Conservation (phyloP, 2,113 vertebrate species). For the Dipodomys ordii region DNA sequence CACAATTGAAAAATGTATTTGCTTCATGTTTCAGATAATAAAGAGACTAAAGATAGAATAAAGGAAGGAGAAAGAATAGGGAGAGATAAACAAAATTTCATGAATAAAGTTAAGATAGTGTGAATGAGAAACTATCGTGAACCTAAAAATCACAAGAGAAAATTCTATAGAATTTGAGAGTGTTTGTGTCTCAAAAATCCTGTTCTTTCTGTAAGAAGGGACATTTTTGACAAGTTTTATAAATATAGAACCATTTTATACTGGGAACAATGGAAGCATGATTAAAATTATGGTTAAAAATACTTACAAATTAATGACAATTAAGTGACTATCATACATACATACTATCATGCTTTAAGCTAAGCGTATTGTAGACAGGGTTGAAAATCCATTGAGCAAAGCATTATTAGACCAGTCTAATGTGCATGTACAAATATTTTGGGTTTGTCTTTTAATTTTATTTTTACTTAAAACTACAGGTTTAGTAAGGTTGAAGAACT, state of each 20-base stretch:
- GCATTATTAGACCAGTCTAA: neutral
- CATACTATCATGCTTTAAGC: neutral
- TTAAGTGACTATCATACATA: neutral
- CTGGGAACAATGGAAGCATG: neutral
- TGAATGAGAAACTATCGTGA: neutral
- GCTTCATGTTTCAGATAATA: constrained; percentile 9
- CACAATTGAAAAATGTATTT: neutral
- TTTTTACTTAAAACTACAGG: neutral
- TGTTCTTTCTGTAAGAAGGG: too few species aligned
- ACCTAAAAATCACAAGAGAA: neutral
- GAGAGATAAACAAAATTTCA: neutral
- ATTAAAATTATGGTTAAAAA: constrained; percentile 13
- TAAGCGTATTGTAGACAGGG: neutral
- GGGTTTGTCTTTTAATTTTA: neutral
- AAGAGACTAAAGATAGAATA: neutral
- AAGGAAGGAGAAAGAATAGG: neutral
- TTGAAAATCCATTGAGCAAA: neutral
- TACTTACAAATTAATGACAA: constrained; percentile 1
- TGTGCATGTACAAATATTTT: neutral
- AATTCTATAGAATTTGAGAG: neutral
- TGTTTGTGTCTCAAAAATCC: neutral
- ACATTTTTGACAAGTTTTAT: too few species aligned
- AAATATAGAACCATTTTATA: neutral
- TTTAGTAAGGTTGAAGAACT: neutral
- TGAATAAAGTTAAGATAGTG: neutral